Base-by-base conservation (phyloP, 2,797 vertebrate genomes). In the Ctenochaetus hawaiiensis region DNA sequence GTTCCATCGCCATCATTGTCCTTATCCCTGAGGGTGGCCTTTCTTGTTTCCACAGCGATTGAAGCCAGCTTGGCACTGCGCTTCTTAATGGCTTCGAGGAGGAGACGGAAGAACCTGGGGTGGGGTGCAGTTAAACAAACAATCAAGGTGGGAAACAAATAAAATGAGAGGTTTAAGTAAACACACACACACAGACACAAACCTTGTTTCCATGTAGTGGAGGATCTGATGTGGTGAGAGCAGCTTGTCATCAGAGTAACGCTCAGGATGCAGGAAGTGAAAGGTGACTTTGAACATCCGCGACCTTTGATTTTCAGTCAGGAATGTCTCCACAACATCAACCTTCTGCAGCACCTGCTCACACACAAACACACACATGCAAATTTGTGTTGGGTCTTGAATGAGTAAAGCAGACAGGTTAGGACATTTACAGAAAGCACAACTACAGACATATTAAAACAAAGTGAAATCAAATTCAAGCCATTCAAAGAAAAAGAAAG, bases 191-290 rank as follows among this genome's bases (percentile, higher is more conserved):
- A 54, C 13, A 23, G 4, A 14, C 67, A 73, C 90, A 48, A 43
- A 97, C 98, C 93, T 96, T 0, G 90, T 95, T 91, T 99, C 98
- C 96, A 99, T 96, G 86, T 95, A 99, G 78, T 54, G 91, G n/a
- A 99, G 91, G 80, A 99, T 96, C 75, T 96, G 89, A 43, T 90
- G 81, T 0, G 98, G 96, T 1, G 90, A 91, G 30, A 99, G 80
- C 65, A 95, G 94, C 67, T 97, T 98, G 62, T 99, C 97, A 0
- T 97, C 95, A 56, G 79, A 78, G 85, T 99, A 99, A 26, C 89
- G 95, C 0, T 96, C 92, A 0, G 89, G 83, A 4, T 96, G 96
- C 77, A 99, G 91, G 89, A 99, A 98, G 67, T 94, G 74, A 84
- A 99, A 99, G 14, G 78, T 93, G 71, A 99, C 72, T 61, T 92